Conservation (phyloP, 2,888 invertebrate species). For the Rhyacophila evoluta region DNA sequence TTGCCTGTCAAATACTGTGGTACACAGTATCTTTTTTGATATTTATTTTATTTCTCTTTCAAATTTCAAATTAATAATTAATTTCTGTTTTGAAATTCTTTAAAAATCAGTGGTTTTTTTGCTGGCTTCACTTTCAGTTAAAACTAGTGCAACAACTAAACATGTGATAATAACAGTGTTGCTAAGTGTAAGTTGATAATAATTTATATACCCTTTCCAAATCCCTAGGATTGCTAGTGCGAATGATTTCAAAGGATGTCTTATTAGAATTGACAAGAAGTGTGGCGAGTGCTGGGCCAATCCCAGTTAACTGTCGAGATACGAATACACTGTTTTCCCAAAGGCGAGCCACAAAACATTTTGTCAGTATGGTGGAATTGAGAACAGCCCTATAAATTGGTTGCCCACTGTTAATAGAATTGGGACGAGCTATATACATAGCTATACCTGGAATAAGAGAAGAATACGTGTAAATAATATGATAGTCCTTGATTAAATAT, state of each 20-base stretch:
- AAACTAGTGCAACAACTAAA: no score
- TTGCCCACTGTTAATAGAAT: conserved; percentile 58
- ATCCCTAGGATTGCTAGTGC: conserved; percentile 78
- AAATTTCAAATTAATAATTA: no score
- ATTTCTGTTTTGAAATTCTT: no score
- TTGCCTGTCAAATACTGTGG: no score
- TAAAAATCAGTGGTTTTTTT: no score
- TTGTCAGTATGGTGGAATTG: conserved; percentile 73
- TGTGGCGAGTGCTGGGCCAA: conserved; percentile 75
- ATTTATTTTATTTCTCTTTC: no score
- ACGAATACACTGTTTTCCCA: conserved; percentile 83
- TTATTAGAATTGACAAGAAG: conserved; percentile 76
- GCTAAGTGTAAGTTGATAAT: no score
- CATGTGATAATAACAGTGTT: no score
- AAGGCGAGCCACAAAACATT: conserved; percentile 75
- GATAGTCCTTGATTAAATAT: no score
- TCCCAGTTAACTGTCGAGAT: conserved; percentile 77
- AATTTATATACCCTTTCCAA: conserved; percentile 73
- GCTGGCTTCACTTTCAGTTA: no score
- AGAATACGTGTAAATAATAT: no score
- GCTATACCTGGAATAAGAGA: conserved; percentile 66
- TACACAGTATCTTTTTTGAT: no score
- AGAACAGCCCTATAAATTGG: conserved; percentile 69
- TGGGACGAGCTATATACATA: conserved; percentile 68
- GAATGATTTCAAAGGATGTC: conserved; percentile 73